Conservation (phyloP, 2,797 vertebrate genomes). For the Lacerta viridis region DNA sequence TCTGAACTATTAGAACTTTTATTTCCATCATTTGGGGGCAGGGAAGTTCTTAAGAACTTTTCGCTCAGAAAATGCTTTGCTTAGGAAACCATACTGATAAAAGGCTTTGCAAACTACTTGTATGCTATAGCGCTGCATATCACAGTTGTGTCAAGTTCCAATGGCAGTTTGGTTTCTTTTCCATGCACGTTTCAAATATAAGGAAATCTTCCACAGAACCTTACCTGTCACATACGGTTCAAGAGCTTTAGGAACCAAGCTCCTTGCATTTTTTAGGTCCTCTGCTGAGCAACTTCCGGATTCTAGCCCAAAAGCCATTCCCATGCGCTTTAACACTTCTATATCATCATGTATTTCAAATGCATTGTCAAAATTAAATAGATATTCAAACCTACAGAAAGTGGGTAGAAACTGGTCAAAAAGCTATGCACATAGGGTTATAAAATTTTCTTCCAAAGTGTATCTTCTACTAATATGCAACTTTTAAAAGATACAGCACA, state of each 20-base stretch:
- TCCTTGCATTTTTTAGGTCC: slow-evolving; percentile 93
- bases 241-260: slow-evolving; percentile 96
- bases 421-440: background rate
- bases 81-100: background rate
- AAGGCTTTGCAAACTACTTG: background rate
- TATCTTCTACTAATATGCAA: slow-evolving; percentile 1
- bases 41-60: background rate
- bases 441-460: slow-evolving; percentile 1
- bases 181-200: background rate
- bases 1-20: background rate
- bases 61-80: background rate
- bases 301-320: slow-evolving; percentile 98
- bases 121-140: background rate
- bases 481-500: slow-evolving; percentile 42
- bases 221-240: slow-evolving; percentile 98
- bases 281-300: slow-evolving; percentile 95
- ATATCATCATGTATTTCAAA: slow-evolving; percentile 99
- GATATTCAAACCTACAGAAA: slow-evolving; percentile 93
- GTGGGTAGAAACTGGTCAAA: slow-evolving; percentile 39
- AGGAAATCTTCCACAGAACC: slow-evolving; percentile 51
- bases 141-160: background rate
- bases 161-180: background rate
- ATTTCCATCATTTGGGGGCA: background rate
- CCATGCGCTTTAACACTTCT: slow-evolving; percentile 99
- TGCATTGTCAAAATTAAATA: slow-evolving; percentile 99